Conservation (phyloP, 2,113 vertebrate genomes). For the Ailurus styani region DNA sequence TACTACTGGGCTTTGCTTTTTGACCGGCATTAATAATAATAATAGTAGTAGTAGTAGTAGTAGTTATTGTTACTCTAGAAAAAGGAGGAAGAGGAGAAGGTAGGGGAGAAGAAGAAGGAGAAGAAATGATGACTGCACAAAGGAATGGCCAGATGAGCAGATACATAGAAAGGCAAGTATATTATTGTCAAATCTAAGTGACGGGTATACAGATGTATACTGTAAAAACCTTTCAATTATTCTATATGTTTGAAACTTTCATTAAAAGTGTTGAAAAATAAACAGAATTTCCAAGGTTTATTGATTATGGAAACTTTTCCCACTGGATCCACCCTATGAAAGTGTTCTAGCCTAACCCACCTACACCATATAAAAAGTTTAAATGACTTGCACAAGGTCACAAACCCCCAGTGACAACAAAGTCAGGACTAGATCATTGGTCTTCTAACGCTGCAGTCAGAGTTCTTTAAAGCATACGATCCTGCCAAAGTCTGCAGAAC, state of each 20-base stretch:
- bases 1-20: not conserved
- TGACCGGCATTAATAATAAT: not conserved
- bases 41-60: not conserved
- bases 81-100: not conserved
- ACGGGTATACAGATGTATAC: not conserved
- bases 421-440: not conserved
- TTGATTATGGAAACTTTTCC: not conserved
- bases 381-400: constrained; percentile 10
- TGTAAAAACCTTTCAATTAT: not conserved
- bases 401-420: not conserved
- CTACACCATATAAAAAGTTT: not conserved
- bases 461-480: not conserved
- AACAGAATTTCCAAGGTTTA: not conserved
- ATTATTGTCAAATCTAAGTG: not conserved
- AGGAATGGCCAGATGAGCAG: not conserved
- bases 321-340: not conserved
- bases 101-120: not conserved
- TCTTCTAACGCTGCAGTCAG: not conserved
- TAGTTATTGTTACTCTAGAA: not conserved
- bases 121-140: not conserved
- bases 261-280: not conserved
- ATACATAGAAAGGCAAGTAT: not conserved
- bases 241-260: not conserved
- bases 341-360: not conserved
- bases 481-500: not conserved